phyloP scores from a whole-genome alignment of 2,113 vertebrate genomes.

The Myotis yumanensis region DNA sequence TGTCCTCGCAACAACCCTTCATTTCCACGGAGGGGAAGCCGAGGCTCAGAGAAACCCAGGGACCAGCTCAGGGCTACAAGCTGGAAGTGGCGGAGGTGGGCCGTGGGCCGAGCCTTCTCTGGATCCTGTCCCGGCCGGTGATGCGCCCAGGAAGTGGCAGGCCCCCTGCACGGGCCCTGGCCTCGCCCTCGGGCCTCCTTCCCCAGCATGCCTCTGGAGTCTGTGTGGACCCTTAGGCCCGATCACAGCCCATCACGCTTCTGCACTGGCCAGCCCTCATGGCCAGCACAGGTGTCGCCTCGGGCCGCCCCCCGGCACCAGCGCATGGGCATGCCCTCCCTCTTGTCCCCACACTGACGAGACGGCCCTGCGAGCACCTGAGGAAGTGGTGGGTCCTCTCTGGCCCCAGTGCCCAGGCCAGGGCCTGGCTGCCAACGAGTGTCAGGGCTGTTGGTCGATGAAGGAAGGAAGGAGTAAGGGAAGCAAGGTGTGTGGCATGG shows the following conservation, averaged over 20 bases:
- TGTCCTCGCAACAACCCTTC: not conserved
- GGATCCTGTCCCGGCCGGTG: not conserved
- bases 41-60: not conserved
- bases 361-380: not conserved
- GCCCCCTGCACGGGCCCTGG: no score
- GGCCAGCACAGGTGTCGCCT: not conserved
- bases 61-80: not conserved
- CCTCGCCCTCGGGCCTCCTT: not conserved
- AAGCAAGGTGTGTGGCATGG: not conserved
- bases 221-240: not conserved
- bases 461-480: not conserved
- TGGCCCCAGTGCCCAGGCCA: not conserved
- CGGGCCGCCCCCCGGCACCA: fast-evolving
- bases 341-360: not conserved
- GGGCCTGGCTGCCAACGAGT: not conserved
- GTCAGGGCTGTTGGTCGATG: not conserved
- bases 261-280: not conserved
- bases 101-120: not conserved
- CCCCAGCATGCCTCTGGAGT: not conserved
- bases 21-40: not conserved
- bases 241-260: not conserved
- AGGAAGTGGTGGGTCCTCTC: not conserved
- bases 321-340: fast-evolving
- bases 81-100: not conserved
- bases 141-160: not conserved